phyloP scores from a whole-genome alignment of 2,113 vertebrate species.

The Stomatorhinus ivindoensis region DNA sequence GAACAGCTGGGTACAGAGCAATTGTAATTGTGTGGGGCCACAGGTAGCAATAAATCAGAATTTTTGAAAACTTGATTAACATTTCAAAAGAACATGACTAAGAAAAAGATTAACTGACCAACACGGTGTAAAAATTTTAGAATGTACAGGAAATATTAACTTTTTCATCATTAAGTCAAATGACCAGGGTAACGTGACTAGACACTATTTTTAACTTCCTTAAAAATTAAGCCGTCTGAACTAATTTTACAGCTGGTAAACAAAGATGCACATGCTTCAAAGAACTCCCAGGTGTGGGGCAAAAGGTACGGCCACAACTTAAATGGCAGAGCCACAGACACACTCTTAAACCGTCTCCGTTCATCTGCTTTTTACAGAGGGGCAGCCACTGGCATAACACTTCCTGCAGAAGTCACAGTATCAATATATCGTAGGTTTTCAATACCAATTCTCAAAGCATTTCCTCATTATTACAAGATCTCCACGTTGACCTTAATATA shows the following conservation, averaged over 20 bases:
- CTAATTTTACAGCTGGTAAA: not conserved
- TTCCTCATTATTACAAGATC: not conserved
- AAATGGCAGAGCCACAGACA: not conserved
- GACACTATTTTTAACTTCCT: not conserved
- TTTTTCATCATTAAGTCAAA: not conserved
- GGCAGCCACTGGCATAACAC: not conserved
- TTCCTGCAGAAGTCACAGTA: not conserved
- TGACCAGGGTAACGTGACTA: not conserved
- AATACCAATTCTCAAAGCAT: not conserved
- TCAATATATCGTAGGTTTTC: not conserved
- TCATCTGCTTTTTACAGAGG: not conserved
- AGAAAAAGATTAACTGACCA: not conserved
- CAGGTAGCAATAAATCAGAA: not conserved
- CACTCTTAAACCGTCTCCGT: not conserved
- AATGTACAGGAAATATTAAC: not conserved
- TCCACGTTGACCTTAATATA: not conserved
- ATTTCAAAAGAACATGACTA: not conserved
- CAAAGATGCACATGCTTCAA: not conserved
- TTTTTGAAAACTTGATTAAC: not conserved
- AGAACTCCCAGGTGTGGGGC: not conserved
- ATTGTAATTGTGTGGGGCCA: not conserved
- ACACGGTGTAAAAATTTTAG: not conserved
- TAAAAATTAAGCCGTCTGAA: not conserved
- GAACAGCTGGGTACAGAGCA: not conserved
- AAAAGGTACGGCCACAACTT: not conserved